Evolutionary conservation across 2,888 invertebrate genomes (phyloP), one percentile per base, ranked within the genome.

Genomic region (Julus scandinavius): DNA sequence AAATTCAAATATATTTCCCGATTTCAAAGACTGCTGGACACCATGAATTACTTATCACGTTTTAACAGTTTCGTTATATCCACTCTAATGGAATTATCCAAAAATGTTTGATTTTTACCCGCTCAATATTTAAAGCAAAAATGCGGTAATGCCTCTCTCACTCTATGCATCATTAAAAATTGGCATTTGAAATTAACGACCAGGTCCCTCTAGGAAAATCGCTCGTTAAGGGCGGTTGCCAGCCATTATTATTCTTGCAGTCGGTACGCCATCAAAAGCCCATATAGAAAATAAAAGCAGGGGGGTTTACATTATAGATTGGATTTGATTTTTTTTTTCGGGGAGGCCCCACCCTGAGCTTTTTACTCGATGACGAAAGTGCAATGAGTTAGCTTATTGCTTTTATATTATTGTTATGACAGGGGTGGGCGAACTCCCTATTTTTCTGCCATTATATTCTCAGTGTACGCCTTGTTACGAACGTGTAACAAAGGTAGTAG

Each of bases 331-430:
- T 63, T 58, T 58, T 58, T 2, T 63, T 63, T 63, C 63, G 63
- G 5, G 4, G 63, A n/a, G 9, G 63, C 63, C 63, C 63, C 63
- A 63, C 63, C 63, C 63, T 63, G 63, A 63, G 63, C 63, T 20
- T 63, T 63, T 63, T 63, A 63, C n/a, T 63, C 63, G 63, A 20
- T 20, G 63, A 20, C 63, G 63, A 63, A 63, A 15, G 63, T 0
- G 63, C 63, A 63, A 63, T 63, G 63, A 63, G 63, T 63, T 63
- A 63, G 63, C 63, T 63, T 63, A 63, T 63, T 63, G 63, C 63
- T 20, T 63, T 63, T 63, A 3, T 20, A 63, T 63, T 63, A n/a
- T n/a, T 63, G 63, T 63, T 63, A 63, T 63, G 63, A 63, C 63
- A 63, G 63, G 63, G 63, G 63, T 63, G 9, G 63, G 63, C 20